Evolutionary conservation across 2,797 vertebrate species (phyloP), one percentile per base, ranked within the genome.

Genomic region (Lindbergichthys nudifrons): DNA sequence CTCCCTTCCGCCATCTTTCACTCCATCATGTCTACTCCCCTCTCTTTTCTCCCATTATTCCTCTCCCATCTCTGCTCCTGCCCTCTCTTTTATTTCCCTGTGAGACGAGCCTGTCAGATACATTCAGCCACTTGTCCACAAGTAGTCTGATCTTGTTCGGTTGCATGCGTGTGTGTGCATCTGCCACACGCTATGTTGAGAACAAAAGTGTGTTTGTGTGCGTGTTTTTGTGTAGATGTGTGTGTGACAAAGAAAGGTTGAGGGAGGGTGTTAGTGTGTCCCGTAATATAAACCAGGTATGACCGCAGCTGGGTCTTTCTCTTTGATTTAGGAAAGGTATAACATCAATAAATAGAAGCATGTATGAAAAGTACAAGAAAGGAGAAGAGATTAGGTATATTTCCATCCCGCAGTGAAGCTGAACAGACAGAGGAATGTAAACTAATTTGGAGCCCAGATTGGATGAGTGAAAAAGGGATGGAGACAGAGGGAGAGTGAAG

Each of bases 61-160:
- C 63, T 52, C 60, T 73, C 59, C 67, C 51, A n/a, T 79, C 76
- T 74, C 52, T 43, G 41, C 80, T 81, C 82, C 80, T 82, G 61
- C 82, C 70, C 64, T 89, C 62, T 87, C 52, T 75, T 62, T 77
- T 79, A 75, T 78, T 74, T 66, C 67, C 87, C 81, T 77, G 60
- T 3, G 70, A 92, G 88, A 86, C 75, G 50, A 73, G 71, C 86
- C 81, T 91, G 90, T 92, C 91, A 83, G 57, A 60, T 84, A 86
- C 74, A 89, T 87, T 90, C 84, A 90, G 75, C 65, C 79, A 72
- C 82, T 85, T 87, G 84, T 87, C 74, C 75, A 85, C 73, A 54
- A 68, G 77, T 73, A 71, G 78, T 84, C 86, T 77, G 75, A 83
- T 77, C 81, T 51, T 69, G 62, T 88, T 82, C 66, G 70, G 60